A percentile compares a stretch with the other conserved stretches of the same genome.
These are phyloP conservation scores for Drosophila littoralis DNA, from an alignment of 1,140 invertebrate genomes.

Conservation along the genomic window DNA sequence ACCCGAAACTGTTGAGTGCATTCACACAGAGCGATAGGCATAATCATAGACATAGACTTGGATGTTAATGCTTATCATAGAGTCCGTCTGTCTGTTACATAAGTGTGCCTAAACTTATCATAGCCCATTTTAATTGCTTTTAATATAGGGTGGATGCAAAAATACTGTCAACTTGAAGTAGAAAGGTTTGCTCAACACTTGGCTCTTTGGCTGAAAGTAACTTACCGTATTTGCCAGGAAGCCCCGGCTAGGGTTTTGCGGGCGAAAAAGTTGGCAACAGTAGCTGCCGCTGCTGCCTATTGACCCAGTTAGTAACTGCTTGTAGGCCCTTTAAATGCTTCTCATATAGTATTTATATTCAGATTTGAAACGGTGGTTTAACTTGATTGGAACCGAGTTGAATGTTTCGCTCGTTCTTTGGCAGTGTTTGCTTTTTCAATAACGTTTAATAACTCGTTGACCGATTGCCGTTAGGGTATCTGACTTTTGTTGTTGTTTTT, in stretches of 20 bases:
- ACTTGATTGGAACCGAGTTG: slow-evolving; percentile 17
- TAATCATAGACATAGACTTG: not conserved
- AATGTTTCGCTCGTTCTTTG: slow-evolving; percentile 17
- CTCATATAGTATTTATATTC: slow-evolving; percentile 44
- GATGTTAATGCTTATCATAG: not conserved
- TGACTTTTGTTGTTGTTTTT: slow-evolving; percentile 1
- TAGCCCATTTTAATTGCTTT: not conserved
- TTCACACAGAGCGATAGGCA: too few relatives aligned
- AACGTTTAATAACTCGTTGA: slow-evolving; percentile 4
- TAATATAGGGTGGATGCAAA: not conserved
- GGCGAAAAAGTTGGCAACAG: slow-evolving; percentile 38
- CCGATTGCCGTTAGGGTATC: slow-evolving; percentile 5
- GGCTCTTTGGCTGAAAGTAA: slow-evolving; percentile 27
- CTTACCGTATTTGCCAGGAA: slow-evolving; percentile 40
- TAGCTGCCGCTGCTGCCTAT: slow-evolving; percentile 17
- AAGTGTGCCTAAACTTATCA: not conserved
- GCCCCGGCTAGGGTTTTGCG: slow-evolving; percentile 2
- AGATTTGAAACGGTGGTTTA: slow-evolving; percentile 31
- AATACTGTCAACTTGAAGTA: slow-evolving; percentile 14
- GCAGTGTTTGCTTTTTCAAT: slow-evolving; percentile 44
- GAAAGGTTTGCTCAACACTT: slow-evolving; percentile 17
- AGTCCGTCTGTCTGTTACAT: not conserved
- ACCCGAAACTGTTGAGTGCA: too few relatives aligned
- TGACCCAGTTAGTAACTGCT: slow-evolving; percentile 46
- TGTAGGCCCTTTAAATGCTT: slow-evolving; percentile 35